Percentiles rank a stretch among this genome's conserved stretches.
Evolutionary conservation across 2,888 invertebrate species (phyloP).

Genomic region (Syrista parreyssii): DNA sequence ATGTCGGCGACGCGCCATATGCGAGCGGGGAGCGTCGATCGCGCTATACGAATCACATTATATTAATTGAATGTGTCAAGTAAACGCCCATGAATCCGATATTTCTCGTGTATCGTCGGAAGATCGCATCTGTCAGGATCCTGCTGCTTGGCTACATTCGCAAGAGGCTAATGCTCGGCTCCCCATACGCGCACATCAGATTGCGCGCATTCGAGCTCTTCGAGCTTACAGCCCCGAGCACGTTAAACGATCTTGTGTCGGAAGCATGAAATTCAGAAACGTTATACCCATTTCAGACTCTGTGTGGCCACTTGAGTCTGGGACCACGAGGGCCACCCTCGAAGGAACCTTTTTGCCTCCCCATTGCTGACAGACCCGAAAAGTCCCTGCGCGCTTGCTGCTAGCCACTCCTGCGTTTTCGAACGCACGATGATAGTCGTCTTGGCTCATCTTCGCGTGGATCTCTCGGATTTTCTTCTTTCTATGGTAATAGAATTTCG

Average conservation of each 20-base stretch:
- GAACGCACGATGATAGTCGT: not conserved
- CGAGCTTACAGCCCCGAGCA: not conserved
- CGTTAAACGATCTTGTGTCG: not conserved
- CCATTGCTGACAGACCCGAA: not conserved
- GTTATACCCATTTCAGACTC: not conserved
- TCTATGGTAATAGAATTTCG: not conserved
- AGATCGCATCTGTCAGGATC: not conserved
- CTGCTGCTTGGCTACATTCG: not conserved
- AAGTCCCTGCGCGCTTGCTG: not conserved
- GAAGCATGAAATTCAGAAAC: not conserved
- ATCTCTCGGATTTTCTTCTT: not conserved
- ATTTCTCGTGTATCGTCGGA: not conserved
- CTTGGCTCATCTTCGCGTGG: not conserved
- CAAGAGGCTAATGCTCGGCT: not conserved
- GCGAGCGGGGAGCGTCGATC: slow-evolving; percentile 1
- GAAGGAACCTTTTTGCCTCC: not conserved
- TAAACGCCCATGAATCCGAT: slow-evolving; percentile 31
- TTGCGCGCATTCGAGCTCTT: not conserved
- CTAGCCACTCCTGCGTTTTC: not conserved
- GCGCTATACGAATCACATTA: slow-evolving; percentile 42
- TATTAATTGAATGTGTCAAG: slow-evolving; percentile 46
- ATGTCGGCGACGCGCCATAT: slow-evolving; percentile 28
- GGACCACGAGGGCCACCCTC: not conserved
- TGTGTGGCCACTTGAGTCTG: not conserved
- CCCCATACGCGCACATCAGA: not conserved